These are phyloP conservation scores for Tetragnatha versicolor DNA, from an alignment of 1,140 invertebrate genomes.

Conservation along the genomic window DNA sequence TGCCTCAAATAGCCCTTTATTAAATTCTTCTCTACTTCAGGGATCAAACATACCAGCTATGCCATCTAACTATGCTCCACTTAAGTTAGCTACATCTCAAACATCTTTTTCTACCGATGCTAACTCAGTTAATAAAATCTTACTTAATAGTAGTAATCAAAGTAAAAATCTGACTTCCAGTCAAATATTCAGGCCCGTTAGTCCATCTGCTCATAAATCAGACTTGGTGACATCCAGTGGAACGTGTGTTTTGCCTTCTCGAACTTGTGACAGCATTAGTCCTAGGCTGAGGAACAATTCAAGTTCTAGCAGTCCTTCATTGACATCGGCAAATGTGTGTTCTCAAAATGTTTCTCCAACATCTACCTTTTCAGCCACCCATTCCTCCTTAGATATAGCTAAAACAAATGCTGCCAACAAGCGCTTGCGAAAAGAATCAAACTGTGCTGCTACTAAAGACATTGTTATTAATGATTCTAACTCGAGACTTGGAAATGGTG, in stretches of 20 bases:
- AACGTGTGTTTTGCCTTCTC: conserved; percentile 37
- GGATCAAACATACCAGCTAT: conserved; percentile 44
- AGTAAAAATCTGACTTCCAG: conserved; percentile 45
- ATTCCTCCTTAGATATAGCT: conserved; percentile 63
- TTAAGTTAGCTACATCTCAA: conserved; percentile 11
- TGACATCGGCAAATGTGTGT: conserved; percentile 29
- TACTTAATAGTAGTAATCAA: conserved; percentile 35
- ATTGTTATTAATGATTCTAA: conserved; percentile 14
- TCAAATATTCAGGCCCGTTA: conserved; percentile 54
- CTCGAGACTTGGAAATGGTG: conserved; percentile 34
- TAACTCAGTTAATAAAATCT: conserved; percentile 37
- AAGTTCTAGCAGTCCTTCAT: conserved; percentile 8
- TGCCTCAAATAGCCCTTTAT: conserved; percentile 57
- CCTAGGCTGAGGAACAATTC: conserved; percentile 36
- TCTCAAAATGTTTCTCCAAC: conserved; percentile 35
- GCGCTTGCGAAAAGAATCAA: conserved; percentile 69
- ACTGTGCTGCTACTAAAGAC: conserved; percentile 30
- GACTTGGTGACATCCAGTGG: conserved; percentile 7
- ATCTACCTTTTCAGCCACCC: conserved; percentile 11
- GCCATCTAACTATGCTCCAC: conserved; percentile 48
- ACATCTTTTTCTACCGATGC: neutral
- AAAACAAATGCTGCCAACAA: conserved; percentile 72
- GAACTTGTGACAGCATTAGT: conserved; percentile 29
- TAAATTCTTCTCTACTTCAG: conserved; percentile 31
- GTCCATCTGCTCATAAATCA: conserved; percentile 42